A percentile compares a stretch with the other conserved stretches of the same genome.
phyloP scores from a whole-genome alignment of 1,140 invertebrate species.

The Globodera rostochiensis region DNA sequence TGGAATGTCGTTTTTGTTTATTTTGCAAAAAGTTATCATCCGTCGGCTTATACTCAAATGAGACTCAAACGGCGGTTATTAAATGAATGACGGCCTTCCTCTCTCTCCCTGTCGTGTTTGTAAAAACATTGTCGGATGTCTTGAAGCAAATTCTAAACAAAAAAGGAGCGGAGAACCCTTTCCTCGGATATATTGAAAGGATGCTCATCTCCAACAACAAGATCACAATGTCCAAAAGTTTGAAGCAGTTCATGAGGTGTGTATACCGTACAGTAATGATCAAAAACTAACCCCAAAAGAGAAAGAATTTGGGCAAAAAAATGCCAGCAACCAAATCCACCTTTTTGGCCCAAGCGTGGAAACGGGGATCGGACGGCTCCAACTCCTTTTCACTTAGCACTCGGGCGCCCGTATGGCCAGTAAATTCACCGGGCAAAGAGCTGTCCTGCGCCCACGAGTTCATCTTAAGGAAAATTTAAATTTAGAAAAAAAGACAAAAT shows the following conservation, averaged over 20 bases:
- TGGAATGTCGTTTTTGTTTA: background rate
- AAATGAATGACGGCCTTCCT: background rate
- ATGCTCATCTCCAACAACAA: constrained; percentile 5
- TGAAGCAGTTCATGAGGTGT: background rate
- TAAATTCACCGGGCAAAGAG: constrained; percentile 30
- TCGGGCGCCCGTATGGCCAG: constrained; percentile 34
- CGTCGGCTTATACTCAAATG: too few relatives aligned
- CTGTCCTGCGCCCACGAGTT: constrained; percentile 30
- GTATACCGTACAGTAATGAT: too few relatives aligned
- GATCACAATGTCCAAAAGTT: background rate
- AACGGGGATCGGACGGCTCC: constrained; percentile 27
- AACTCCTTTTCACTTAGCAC: constrained; percentile 35
- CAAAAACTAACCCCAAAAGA: background rate
- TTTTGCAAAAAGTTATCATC: background rate
- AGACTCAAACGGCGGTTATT: too few relatives aligned
- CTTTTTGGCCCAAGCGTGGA: constrained; percentile 41
- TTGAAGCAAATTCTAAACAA: background rate
- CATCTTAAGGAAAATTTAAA: constrained; percentile 23
- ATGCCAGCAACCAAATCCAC: constrained; percentile 3
- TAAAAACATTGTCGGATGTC: background rate
- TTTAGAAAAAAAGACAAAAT: background rate
- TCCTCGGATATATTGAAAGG: background rate
- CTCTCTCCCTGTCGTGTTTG: background rate
- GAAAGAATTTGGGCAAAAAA: background rate
- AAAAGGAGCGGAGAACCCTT: background rate